Evolutionary conservation across 2,797 vertebrate species (phyloP).

Genomic region (Valencia hispanica): DNA sequence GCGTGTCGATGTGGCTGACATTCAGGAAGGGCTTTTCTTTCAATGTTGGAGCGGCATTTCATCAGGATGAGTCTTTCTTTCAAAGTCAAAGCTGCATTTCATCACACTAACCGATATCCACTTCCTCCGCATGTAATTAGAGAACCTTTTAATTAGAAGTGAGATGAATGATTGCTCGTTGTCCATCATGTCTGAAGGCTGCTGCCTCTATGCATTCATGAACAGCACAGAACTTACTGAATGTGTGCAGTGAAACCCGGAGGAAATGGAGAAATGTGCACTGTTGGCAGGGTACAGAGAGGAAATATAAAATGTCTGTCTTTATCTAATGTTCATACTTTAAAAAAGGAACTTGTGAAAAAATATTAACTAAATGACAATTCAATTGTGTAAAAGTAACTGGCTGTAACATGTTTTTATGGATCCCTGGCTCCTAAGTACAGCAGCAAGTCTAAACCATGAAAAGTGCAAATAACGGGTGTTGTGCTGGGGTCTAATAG

Average conservation of each 20-base stretch:
- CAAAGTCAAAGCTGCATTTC: slow-evolving; percentile 59
- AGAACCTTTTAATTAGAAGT: slow-evolving; percentile 65
- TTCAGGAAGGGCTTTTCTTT: slow-evolving; percentile 54
- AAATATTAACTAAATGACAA: not conserved
- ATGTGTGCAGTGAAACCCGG: not conserved
- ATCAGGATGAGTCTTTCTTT: slow-evolving; percentile 53
- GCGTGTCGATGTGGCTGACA: slow-evolving; percentile 40
- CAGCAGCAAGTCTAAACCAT: not conserved
- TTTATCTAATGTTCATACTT: not conserved
- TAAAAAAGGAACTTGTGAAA: not conserved
- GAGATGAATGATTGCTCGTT: slow-evolving; percentile 51
- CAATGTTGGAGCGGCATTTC: slow-evolving; percentile 52
- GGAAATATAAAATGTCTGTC: not conserved
- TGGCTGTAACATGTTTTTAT: not conserved
- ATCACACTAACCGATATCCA: slow-evolving; percentile 50
- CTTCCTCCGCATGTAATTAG: slow-evolving; percentile 60
- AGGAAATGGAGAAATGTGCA: not conserved
- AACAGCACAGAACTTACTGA: slow-evolving; percentile 8
- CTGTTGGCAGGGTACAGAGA: not conserved
- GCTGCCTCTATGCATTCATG: not conserved
- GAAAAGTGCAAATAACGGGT: not conserved
- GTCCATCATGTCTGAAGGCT: slow-evolving; percentile 45
- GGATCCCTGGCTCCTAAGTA: not conserved
- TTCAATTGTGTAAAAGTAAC: not conserved
- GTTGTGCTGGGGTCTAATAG: not conserved